These are phyloP conservation scores for Rhinoraja longicauda DNA, from an alignment of 2,797 vertebrate species.

Conservation along the genomic window DNA sequence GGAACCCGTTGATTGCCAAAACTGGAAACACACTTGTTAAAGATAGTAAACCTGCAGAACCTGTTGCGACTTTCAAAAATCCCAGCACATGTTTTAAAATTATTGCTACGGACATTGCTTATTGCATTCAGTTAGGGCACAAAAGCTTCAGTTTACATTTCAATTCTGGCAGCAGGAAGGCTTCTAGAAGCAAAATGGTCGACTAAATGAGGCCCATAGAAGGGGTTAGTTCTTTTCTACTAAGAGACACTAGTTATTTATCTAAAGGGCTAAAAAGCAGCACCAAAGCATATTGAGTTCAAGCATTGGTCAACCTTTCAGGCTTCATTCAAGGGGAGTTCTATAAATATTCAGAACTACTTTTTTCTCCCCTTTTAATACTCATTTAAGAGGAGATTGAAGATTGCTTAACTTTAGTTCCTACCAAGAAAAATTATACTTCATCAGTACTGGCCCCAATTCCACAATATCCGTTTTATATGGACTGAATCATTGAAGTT, in stretches of 20 bases:
- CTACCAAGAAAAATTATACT: not conserved
- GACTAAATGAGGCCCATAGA: not conserved
- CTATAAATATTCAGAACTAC: not conserved
- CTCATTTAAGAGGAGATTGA: not conserved
- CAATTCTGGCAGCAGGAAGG: not conserved
- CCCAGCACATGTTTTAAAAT: too few species aligned
- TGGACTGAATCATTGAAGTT: not conserved
- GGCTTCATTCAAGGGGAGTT: not conserved
- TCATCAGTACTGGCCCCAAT: not conserved
- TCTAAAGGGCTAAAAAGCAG: not conserved
- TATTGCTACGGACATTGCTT: not conserved
- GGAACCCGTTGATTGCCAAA: not conserved
- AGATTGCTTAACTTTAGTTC: constrained; percentile 4
- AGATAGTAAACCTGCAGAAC: not conserved
- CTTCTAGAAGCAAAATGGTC: not conserved
- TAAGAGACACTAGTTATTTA: not conserved
- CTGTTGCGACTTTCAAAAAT: too few species aligned
- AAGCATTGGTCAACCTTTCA: not conserved
- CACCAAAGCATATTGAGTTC: not conserved
- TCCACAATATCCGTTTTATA: constrained; percentile 15
- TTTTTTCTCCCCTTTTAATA: not conserved
- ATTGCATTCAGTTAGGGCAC: not conserved
- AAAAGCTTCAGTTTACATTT: not conserved
- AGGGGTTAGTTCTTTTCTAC: not conserved
- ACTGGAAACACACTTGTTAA: not conserved